Percentiles rank a stretch among this genome's conserved stretches.
Conservation (phyloP, 1,140 invertebrate genomes). For the Lamellibrachia luymesi region DNA sequence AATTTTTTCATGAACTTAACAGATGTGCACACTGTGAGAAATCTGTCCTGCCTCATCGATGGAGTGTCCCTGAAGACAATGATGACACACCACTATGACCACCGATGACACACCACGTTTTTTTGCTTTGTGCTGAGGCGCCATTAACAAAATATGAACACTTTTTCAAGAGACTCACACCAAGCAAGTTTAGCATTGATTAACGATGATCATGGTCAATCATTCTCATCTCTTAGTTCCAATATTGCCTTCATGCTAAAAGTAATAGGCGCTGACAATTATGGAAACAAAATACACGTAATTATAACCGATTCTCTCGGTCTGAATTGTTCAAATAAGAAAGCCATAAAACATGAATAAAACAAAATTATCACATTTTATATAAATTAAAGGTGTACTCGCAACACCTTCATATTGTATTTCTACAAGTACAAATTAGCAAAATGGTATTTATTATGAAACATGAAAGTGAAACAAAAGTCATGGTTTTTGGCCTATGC, state of each 20-base stretch:
- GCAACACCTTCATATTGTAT: too few relatives aligned
- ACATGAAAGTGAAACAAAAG: too few relatives aligned
- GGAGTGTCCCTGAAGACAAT: background rate
- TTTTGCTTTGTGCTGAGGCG: background rate
- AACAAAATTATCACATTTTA: too few relatives aligned
- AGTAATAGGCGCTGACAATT: background rate
- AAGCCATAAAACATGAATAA: too few relatives aligned
- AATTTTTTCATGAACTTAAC: constrained; percentile 6
- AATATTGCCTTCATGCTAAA: background rate
- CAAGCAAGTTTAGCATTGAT: background rate
- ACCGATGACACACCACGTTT: background rate
- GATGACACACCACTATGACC: background rate
- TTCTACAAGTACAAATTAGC: too few relatives aligned
- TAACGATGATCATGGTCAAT: background rate
- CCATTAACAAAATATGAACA: background rate
- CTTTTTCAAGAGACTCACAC: background rate
- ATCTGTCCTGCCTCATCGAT: background rate
- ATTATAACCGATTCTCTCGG: too few relatives aligned
- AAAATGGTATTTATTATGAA: too few relatives aligned
- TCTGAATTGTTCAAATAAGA: too few relatives aligned
- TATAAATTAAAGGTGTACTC: too few relatives aligned
- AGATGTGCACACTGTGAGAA: background rate
- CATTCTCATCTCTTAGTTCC: background rate
- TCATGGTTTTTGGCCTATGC: too few relatives aligned
- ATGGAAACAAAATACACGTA: background rate